These are phyloP conservation scores for Synanthedon myopaeformis DNA, from an alignment of 2,888 invertebrate genomes.

Conservation along the genomic window DNA sequence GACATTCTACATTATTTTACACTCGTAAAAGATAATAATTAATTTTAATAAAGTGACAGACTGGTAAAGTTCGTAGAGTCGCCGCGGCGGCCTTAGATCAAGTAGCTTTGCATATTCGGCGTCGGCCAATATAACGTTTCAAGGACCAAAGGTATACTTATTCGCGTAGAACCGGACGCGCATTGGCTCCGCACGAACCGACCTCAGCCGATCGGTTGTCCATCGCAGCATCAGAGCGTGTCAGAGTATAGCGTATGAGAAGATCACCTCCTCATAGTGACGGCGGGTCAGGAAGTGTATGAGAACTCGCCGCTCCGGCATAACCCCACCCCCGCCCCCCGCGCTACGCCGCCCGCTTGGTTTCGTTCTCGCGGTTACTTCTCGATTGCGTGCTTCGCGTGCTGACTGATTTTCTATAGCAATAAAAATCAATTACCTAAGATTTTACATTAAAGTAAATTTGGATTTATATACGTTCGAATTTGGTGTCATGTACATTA, in stretches of 20 bases:
- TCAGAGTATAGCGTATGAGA: conserved; percentile 46
- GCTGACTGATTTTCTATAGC: conserved; percentile 74
- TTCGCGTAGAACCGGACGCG: conserved; percentile 69
- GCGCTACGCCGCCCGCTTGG: conserved; percentile 62
- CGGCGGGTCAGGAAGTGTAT: conserved; percentile 3
- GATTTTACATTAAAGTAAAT: conserved; percentile 72
- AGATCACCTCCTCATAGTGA: conserved; percentile 12
- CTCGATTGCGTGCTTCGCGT: conserved; percentile 73
- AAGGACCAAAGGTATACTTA: conserved; percentile 70
- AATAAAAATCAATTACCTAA: conserved; percentile 73
- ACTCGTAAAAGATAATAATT: conserved; percentile 68
- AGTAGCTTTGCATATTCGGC: conserved; percentile 70
- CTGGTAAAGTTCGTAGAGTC: conserved; percentile 71
- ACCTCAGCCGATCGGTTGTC: conserved; percentile 53
- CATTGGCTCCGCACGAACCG: conserved; percentile 68
- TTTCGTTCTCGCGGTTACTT: conserved; percentile 70
- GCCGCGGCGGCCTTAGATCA: conserved; percentile 68
- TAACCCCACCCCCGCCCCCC: conserved; percentile 25
- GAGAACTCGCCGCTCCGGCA: conserved; percentile 9
- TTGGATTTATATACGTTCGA: conserved; percentile 71
- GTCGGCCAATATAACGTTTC: conserved; percentile 66
- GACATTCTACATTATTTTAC: conserved; percentile 68
- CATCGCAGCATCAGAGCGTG: conserved; percentile 51
- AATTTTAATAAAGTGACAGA: conserved; percentile 71
- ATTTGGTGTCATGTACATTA: conserved; percentile 72